Evolutionary conservation across 1,140 invertebrate genomes (phyloP), one percentile per base, ranked within the genome.

Genomic region (Bacillus rossius): DNA sequence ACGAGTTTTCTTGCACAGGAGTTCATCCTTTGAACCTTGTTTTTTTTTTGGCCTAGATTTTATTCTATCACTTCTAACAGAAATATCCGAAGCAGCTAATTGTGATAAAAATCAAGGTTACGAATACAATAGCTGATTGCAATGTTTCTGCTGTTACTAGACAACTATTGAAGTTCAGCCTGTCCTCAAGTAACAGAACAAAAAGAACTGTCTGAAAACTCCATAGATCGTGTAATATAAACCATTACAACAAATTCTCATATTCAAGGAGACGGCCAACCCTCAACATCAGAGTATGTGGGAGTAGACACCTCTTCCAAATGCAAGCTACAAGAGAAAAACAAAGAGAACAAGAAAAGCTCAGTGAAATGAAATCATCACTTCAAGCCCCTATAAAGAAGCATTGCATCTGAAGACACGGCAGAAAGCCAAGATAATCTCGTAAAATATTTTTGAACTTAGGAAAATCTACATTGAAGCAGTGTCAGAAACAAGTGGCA

Each of bases 301-400:
- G 16, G n/a, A 3, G 3, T 17, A 25, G 8, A 17, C 25, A 5
- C 48, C 48, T 25, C 8, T 50, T 5, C 4, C 4, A 3, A n/a
- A 50, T 17, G 4, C 48, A n/a, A 3, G 20, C 3, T 8, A 3
- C n/a, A 3, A 3, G 3, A 20, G 16, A 17, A 3, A 10, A 4
- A 50, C 22, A 3, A n/a, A 4, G 8, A 20, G 48, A 19, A 50
- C 16, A 20, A 3, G 45, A 34, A 55, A 5, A 48, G 45, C 55
- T 17, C 13, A 55, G 14, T 23, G 22, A 19, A 56, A 47, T 16
- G 55, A 56, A 23, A 56, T 56, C 16, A 20, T 56, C 13, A 55
- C 55, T 19, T 56, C 55, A n/a, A 16, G n/a, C 10, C 55, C 55
- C n/a, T 56, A 56, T 23, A 56, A 49, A 29, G 34, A 10, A 8